These are phyloP conservation scores for Drosophila engyochracea DNA, from an alignment of 2,888 invertebrate genomes.

Conservation along the genomic window DNA sequence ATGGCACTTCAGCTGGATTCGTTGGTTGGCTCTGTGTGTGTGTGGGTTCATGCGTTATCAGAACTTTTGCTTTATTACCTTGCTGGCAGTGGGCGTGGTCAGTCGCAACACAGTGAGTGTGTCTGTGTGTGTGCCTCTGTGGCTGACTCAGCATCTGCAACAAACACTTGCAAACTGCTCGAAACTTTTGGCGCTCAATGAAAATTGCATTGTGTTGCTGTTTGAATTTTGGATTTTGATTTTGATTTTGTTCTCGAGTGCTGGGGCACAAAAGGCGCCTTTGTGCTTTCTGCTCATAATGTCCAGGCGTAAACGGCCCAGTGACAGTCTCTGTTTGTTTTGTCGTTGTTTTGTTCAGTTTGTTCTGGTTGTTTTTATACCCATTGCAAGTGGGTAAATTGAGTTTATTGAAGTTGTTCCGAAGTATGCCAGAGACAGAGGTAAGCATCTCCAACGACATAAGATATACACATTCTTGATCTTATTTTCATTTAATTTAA, in stretches of 20 bases:
- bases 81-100: constrained; percentile 48
- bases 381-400: background rate
- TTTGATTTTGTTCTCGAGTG: constrained; percentile 16
- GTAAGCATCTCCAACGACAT: background rate
- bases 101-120: background rate
- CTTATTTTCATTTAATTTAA: background rate
- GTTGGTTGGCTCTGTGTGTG: constrained; percentile 9
- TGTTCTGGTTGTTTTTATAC: constrained; percentile 42
- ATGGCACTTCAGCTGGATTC: constrained; percentile 18
- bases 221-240: constrained; percentile 26
- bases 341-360: constrained; percentile 24
- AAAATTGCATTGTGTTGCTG: constrained; percentile 72
- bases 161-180: constrained; percentile 24
- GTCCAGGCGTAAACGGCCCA: constrained; percentile 36
- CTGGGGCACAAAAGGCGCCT: constrained; percentile 17
- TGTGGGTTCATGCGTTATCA: constrained; percentile 44
- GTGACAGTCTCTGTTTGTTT: constrained; percentile 45
- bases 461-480: background rate
- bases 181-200: constrained; percentile 75
- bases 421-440: background rate
- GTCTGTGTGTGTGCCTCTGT: constrained; percentile 10
- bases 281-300: constrained; percentile 14
- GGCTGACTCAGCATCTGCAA: constrained; percentile 31
- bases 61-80: constrained; percentile 76
- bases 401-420: background rate